These are phyloP conservation scores for Pseudopipra pipra DNA, from an alignment of 2,113 vertebrate genomes.

Conservation along the genomic window DNA sequence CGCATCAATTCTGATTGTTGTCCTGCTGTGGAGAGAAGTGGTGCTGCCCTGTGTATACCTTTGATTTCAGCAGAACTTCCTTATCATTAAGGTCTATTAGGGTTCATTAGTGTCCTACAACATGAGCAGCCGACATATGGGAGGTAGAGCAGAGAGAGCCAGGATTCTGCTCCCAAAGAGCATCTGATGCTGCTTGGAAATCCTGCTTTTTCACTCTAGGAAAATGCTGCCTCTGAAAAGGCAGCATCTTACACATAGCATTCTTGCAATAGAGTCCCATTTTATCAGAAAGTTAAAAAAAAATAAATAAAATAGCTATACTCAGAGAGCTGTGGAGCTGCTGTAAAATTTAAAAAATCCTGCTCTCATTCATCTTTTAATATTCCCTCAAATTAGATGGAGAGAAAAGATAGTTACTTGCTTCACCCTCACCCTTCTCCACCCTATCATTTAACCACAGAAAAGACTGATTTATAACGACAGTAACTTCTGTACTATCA, in stretches of 20 bases:
- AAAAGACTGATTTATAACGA: constrained; percentile 44
- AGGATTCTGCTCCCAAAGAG: not conserved
- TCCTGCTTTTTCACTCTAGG: not conserved
- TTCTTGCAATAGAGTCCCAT: not conserved
- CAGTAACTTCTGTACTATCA: constrained; percentile 35
- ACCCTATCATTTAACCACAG: constrained; percentile 45
- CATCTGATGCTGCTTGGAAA: not conserved
- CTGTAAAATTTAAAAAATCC: not conserved
- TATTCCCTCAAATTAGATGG: constrained; percentile 26
- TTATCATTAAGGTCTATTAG: constrained; percentile 23
- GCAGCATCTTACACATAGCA: not conserved
- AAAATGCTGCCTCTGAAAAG: not conserved
- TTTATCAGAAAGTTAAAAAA: not conserved
- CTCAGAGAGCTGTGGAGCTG: not conserved
- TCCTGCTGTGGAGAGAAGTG: not conserved
- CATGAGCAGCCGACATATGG: not conserved
- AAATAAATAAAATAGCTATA: not conserved
- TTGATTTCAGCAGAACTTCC: constrained; percentile 23
- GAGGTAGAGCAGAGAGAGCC: not conserved
- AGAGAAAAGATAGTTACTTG: not conserved
- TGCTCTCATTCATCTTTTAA: constrained; percentile 24
- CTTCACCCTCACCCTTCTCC: constrained; percentile 20
- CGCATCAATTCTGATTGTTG: not conserved
- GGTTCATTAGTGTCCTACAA: constrained; percentile 34
- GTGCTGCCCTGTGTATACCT: not conserved